Percentiles rank a stretch among this genome's conserved stretches.
Conservation (phyloP, 2,113 vertebrate genomes). For the Tachuris rubrigastra region DNA sequence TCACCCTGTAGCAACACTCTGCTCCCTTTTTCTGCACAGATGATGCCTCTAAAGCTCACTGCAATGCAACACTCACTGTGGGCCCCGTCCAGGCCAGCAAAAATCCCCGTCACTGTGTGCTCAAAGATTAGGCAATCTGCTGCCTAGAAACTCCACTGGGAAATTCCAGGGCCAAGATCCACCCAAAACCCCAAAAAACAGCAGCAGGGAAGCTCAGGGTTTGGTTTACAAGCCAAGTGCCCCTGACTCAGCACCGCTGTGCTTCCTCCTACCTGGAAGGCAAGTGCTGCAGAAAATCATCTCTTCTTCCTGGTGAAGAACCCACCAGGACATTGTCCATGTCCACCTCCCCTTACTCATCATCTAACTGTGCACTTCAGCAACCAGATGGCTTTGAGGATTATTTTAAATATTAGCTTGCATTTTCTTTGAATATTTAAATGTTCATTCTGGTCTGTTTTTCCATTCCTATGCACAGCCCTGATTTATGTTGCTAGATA, state of each 20-base stretch:
- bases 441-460: background rate
- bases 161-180: background rate
- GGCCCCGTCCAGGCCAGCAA: background rate
- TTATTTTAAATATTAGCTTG: background rate
- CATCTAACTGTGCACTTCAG: background rate
- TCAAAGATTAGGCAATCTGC: background rate
- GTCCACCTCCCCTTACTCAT: background rate
- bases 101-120: background rate
- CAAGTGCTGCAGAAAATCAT: background rate
- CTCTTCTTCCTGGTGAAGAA: background rate
- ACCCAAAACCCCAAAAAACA: background rate
- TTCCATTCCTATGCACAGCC: background rate
- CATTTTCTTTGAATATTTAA: constrained; percentile 18
- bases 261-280: background rate
- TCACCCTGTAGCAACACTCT: background rate
- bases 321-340: background rate
- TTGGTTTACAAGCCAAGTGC: background rate
- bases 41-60: background rate
- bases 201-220: background rate
- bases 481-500: constrained; percentile 46
- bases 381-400: background rate
- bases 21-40: background rate
- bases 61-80: background rate
- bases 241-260: background rate
- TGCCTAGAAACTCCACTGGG: background rate